Percentiles rank a stretch among this genome's conserved stretches.
These are phyloP conservation scores for Protonibea diacanthus DNA, from an alignment of 2,797 vertebrate species.

Conservation along the genomic window DNA sequence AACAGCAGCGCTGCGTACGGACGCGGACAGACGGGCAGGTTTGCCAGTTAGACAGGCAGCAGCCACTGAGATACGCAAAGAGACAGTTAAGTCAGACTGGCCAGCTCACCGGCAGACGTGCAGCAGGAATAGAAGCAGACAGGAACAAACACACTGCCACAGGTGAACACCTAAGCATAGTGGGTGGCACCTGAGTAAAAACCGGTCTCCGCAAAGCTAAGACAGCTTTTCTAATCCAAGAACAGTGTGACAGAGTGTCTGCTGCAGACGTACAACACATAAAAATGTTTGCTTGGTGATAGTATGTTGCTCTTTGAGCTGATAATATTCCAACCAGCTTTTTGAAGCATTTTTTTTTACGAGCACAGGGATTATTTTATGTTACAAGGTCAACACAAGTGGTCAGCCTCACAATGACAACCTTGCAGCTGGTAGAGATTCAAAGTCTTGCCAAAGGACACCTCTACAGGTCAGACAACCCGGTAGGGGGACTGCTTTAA, in stretches of 20 bases:
- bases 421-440: conserved; percentile 22
- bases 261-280: conserved; percentile 7
- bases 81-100: conserved; percentile 49
- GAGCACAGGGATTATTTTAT: neutral
- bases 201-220: conserved; percentile 31
- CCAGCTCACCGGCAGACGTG: conserved; percentile 51
- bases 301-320: conserved; percentile 4
- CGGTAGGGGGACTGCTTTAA: neutral
- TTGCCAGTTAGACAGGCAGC: conserved; percentile 52
- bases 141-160: conserved; percentile 49
- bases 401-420: conserved; percentile 11
- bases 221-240: conserved; percentile 39
- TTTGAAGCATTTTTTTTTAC: conserved; percentile 20
- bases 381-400: conserved; percentile 10
- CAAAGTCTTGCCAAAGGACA: conserved; percentile 33
- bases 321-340: conserved; percentile 12
- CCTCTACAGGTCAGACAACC: conserved; percentile 31
- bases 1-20: conserved; percentile 25
- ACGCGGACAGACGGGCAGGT: conserved; percentile 36
- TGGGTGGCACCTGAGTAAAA: conserved; percentile 44
- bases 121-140: conserved; percentile 52
- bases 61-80: conserved; percentile 44
- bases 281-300: conserved; percentile 1
- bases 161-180: conserved; percentile 55
- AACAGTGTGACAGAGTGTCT: conserved; percentile 27